Evolutionary conservation across 2,888 invertebrate species (phyloP), one percentile per base, ranked within the genome.

Genomic region (Heteromurus nitidus): DNA sequence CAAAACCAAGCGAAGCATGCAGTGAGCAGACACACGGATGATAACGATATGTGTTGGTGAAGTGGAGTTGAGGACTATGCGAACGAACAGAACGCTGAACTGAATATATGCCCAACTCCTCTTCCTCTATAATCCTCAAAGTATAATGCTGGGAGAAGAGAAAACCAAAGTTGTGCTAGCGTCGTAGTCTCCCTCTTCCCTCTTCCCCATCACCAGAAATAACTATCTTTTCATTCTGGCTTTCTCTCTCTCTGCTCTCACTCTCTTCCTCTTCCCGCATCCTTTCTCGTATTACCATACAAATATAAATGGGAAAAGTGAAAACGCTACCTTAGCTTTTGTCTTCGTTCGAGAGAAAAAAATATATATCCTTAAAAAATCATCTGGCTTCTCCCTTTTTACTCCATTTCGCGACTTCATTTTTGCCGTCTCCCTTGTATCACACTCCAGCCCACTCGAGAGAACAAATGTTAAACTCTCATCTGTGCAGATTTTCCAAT

Each of bases 1-100:
- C 58, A 20, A 75, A 67, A 55, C 67, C 58, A 67, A 75, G 67
- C 31, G 42, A 58, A 75, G 67, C 69, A 69, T 76, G 60, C 76
- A 31, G 47, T 76, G 47, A 47, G 44, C 68, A 76, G 68, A 76
- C 68, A 73, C 72, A 47, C 72, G 62, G 50, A 76, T 76, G 50
- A 76, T 67, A 75, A 75, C 47, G 50, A 75, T 60, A 60, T 67
- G n/a, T 73, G 73, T 73, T 26, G 22, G 30, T 30, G 62, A 62
- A 53, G 74, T 65, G 62, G 22, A 64, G 65, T n/a, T 58, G 44
- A 55, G 30, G 28, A n/a, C 16, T 11, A 50, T 18, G n/a, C 16
- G n/a, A 50, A 18, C n/a, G 50, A 5, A 50, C 50, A 50, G 18
- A 50, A 50, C 7, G n/a, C 5, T n/a, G 11, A n/a, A n/a, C 9